Percentiles rank a stretch among this genome's conserved stretches.
phyloP scores from a whole-genome alignment of 2,888 invertebrate genomes.

The Nasonovia ribisnigri region DNA sequence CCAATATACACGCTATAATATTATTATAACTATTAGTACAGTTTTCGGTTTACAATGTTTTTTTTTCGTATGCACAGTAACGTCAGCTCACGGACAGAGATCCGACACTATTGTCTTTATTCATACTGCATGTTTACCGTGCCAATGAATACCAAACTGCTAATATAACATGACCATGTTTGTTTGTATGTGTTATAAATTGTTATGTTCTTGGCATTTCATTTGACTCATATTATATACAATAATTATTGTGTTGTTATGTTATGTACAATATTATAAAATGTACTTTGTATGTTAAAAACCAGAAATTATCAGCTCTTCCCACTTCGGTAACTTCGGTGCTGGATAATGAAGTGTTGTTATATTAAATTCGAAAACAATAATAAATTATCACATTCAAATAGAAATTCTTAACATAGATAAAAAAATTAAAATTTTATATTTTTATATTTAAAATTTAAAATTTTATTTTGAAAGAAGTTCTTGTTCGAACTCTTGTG shows the following conservation, averaged over 20 bases:
- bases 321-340: neutral
- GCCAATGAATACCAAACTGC: neutral
- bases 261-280: neutral
- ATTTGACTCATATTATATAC: neutral
- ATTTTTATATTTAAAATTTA: too few relatives aligned
- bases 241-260: neutral
- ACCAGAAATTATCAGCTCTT: neutral
- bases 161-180: neutral
- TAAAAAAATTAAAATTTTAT: too few relatives aligned
- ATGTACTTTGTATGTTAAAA: neutral
- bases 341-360: neutral
- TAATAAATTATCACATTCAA: neutral
- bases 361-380: neutral
- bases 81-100: neutral
- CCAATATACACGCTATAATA: constrained; percentile 2
- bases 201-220: neutral
- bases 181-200: neutral
- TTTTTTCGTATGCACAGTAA: neutral
- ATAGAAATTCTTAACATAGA: neutral
- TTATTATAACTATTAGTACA: neutral
- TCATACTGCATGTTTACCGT: neutral
- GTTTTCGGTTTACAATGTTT: neutral
- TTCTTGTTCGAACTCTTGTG: neutral
- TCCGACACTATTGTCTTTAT: neutral
- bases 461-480: neutral